Percentiles rank a stretch among this genome's conserved stretches.
phyloP scores from a whole-genome alignment of 2,797 vertebrate genomes.

The Macropus fuliginosus region DNA sequence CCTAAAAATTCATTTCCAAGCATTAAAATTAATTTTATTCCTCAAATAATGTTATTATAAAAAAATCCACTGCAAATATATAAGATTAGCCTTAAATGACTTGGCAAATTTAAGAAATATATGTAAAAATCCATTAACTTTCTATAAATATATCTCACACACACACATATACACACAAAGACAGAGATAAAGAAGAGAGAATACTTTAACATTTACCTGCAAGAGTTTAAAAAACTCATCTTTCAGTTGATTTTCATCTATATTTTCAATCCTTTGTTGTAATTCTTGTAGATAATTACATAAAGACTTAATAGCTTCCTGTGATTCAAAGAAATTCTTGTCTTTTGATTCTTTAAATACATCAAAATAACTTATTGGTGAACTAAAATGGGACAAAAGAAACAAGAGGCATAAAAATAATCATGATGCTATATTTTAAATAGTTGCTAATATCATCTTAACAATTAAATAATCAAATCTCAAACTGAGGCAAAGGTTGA shows the following conservation, averaged over 20 bases:
- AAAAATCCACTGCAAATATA: background rate
- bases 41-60: background rate
- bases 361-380: constrained; percentile 93
- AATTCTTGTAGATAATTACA: constrained; percentile 89
- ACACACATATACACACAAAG: background rate
- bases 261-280: constrained; percentile 82
- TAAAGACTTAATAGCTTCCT: constrained; percentile 88
- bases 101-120: background rate
- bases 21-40: constrained; percentile 1
- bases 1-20: constrained; percentile 12
- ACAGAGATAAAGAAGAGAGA: background rate
- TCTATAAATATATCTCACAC: background rate
- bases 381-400: constrained; percentile 85
- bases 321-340: constrained; percentile 94
- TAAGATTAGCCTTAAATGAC: background rate
- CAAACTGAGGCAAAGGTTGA: background rate
- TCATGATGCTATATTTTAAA: background rate
- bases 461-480: background rate
- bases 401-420: background rate
- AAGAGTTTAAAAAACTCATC: constrained; percentile 91
- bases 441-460: background rate
- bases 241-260: constrained; percentile 86
- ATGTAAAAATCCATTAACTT: background rate
- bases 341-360: constrained; percentile 94
- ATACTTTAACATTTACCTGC: constrained; percentile 86